Percentiles rank a stretch among this genome's conserved stretches.
These are phyloP conservation scores for Hoplodrina ambigua DNA, from an alignment of 2,888 invertebrate species.

Conservation along the genomic window DNA sequence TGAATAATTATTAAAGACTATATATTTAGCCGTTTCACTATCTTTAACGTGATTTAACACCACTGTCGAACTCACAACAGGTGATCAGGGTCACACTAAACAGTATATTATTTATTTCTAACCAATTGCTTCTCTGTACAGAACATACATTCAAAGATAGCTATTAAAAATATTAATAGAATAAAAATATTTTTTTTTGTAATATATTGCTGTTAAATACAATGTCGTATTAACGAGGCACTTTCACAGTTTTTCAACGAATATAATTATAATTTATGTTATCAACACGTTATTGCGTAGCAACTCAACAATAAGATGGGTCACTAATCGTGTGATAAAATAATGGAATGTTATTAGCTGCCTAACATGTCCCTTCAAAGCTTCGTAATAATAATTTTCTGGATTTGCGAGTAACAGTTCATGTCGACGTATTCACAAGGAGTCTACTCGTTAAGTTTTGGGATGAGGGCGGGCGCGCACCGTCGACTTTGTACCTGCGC, in stretches of 20 bases:
- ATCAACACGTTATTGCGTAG: slow-evolving; percentile 15
- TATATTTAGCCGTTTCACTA: background rate
- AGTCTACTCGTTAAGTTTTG: slow-evolving; percentile 54
- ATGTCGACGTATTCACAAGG: slow-evolving; percentile 48
- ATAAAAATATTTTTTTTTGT: slow-evolving; percentile 17
- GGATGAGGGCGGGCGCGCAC: slow-evolving; percentile 53
- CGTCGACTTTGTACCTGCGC: slow-evolving; percentile 69
- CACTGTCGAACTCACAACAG: slow-evolving; percentile 16
- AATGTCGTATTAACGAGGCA: slow-evolving; percentile 25
- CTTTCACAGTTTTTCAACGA: slow-evolving; percentile 28
- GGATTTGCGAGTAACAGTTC: slow-evolving; percentile 58
- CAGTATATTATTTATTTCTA: background rate
- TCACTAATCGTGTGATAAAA: slow-evolving; percentile 25
- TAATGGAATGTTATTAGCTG: slow-evolving; percentile 67
- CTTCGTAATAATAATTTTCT: slow-evolving; percentile 62
- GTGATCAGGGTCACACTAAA: background rate
- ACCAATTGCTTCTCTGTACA: slow-evolving; percentile 8
- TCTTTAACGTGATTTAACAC: slow-evolving; percentile 6
- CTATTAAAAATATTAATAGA: slow-evolving; percentile 12
- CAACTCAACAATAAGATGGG: slow-evolving; percentile 20
- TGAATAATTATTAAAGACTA: background rate
- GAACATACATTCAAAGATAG: slow-evolving; percentile 15
- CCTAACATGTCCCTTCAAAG: slow-evolving; percentile 47
- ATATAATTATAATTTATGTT: slow-evolving; percentile 12
- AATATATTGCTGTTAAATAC: slow-evolving; percentile 14